A percentile compares a stretch with the other conserved stretches of the same genome.
These are phyloP conservation scores for Tipula unca DNA, from an alignment of 2,888 invertebrate species.

Conservation along the genomic window DNA sequence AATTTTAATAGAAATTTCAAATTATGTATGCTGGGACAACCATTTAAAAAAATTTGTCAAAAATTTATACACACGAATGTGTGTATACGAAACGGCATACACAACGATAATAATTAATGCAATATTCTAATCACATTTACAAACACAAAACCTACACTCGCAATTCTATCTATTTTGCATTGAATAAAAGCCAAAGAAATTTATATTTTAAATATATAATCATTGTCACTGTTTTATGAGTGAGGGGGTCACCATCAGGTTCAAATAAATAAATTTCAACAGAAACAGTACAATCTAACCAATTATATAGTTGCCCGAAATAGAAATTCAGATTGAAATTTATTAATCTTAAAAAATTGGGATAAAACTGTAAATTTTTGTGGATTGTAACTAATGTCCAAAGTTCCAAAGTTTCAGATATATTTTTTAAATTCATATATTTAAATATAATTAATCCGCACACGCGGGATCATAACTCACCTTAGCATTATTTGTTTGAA, in stretches of 20 bases:
- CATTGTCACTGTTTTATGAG: not conserved
- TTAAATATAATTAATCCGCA: not conserved
- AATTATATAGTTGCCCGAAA: too few relatives aligned
- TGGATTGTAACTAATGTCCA: too few relatives aligned
- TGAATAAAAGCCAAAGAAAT: not conserved
- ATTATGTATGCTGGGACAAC: too few relatives aligned
- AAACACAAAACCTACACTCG: not conserved
- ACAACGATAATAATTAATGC: not conserved
- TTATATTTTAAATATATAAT: not conserved
- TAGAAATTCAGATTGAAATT: too few relatives aligned
- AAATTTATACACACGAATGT: too few relatives aligned
- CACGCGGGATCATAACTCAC: slow-evolving; percentile 31
- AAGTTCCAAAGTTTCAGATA: too few relatives aligned
- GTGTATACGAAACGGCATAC: not conserved
- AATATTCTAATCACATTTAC: not conserved
- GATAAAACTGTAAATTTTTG: too few relatives aligned
- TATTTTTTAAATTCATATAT: too few relatives aligned
- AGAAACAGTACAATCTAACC: too few relatives aligned
- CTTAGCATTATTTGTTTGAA: slow-evolving; percentile 41
- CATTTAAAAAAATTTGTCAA: too few relatives aligned
- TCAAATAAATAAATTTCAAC: not conserved
- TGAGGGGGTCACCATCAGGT: not conserved
- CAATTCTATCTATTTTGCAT: not conserved
- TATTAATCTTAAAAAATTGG: too few relatives aligned
- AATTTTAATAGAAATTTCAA: too few relatives aligned